Conservation (phyloP, 2,888 invertebrate genomes). For the Xylophagus ater region DNA sequence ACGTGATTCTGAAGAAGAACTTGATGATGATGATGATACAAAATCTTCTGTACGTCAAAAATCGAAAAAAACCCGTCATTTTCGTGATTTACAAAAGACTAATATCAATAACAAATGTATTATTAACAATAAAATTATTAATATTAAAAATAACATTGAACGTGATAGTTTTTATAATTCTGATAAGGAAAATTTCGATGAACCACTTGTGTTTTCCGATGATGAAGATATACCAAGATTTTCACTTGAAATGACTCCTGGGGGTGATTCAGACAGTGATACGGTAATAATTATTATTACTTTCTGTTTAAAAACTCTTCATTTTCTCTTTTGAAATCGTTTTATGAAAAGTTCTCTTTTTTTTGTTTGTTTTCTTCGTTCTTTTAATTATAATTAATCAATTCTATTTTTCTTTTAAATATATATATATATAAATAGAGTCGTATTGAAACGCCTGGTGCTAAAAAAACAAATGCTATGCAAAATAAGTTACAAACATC, state of each 20-base stretch:
- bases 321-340: no score
- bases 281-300: conserved; percentile 29
- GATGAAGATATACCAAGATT: conserved; percentile 44
- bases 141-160: no score
- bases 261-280: conserved; percentile 38
- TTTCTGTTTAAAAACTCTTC: neutral
- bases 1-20: conserved; percentile 35
- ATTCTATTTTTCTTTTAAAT: no score
- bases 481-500: conserved; percentile 24
- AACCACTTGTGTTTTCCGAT: conserved; percentile 49
- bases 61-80: conserved; percentile 12
- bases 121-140: neutral
- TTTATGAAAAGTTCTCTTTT: no score
- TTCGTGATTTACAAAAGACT: neutral
- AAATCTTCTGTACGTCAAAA: conserved; percentile 8
- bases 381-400: no score
- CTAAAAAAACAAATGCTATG: conserved; percentile 32
- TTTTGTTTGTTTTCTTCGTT: no score
- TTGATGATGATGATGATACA: neutral
- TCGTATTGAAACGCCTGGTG: conserved; percentile 35
- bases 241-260: conserved; percentile 39
- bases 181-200: conserved; percentile 49
- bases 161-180: conserved; percentile 50
- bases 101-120: neutral
- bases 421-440: no score